Base-by-base conservation (phyloP, 2,113 vertebrate species). In the Cryptoleucopteryx plumbea region DNA sequence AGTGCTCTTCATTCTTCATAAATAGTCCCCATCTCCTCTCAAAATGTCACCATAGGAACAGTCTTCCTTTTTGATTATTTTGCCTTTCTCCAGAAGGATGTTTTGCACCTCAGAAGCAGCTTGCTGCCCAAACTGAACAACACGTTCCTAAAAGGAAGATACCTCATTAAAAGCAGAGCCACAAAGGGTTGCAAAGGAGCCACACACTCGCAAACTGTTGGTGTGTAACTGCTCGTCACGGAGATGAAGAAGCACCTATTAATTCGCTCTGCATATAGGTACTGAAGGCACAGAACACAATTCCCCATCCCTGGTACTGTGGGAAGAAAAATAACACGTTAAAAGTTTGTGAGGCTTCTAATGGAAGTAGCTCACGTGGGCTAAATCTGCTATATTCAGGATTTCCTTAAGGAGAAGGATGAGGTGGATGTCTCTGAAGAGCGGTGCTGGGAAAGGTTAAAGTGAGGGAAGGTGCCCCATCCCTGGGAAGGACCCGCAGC, bases 391-490 rank as follows among this genome's bases (percentile, higher is more conserved):
- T 36, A 23, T 14, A 34, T 66, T 77, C 47, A 50, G n/a, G n/a
- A 67, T 40, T 68, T 79, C 34, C 47, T 71, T 36, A 36, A 5
- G 36, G n/a, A 73, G 62, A 43, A 86, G n/a, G n/a, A 84, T 4
- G 12, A 78, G 52, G 20, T 0, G 0, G 27, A 10, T 15, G 14
- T 32, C 68, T 67, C 38, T 21, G 31, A 88, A 71, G 52, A 47
- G 50, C 5, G 0, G 31, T 7, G 9, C 59, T 52, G 59, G 25
- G 43, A 86, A 55, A 62, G 5, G n/a, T 27, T 72, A 12, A 84
- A 91, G 50, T 0, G 0, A 74, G 16, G 8, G 18, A 84, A 8
- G 31, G 26, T 14, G 5, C 13, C 25, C 10, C 43, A 16, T 6
- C 22, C 48, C 11, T 43, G 9, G 29, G 32, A 70, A 83, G 25